Evolutionary conservation across 2,797 vertebrate genomes (phyloP).

Genomic region (Passerculus sandwichensis): DNA sequence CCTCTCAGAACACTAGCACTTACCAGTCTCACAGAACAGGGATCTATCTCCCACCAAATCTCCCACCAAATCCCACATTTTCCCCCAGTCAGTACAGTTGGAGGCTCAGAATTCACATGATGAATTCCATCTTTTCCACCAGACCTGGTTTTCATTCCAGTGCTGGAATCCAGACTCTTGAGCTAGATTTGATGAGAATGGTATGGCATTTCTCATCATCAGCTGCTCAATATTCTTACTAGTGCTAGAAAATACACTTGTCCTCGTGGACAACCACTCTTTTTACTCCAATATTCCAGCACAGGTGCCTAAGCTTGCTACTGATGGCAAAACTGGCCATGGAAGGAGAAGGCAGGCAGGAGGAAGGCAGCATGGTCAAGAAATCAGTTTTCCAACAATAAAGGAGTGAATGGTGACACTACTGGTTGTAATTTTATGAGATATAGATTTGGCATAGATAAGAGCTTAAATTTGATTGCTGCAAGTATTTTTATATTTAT

Average conservation of each 20-base stretch:
- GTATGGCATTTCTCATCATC: not conserved
- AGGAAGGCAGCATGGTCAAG: not conserved
- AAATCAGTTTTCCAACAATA: not conserved
- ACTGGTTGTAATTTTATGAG: not conserved
- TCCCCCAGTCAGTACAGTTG: not conserved
- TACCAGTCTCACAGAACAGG: not conserved
- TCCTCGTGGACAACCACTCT: not conserved
- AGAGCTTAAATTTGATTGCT: not conserved
- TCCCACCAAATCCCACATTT: not conserved
- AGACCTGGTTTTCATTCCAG: rapidly evolving
- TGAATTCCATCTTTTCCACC: not conserved
- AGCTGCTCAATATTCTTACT: not conserved
- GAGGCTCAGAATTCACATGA: not conserved
- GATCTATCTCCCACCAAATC: not conserved
- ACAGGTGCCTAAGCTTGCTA: not conserved
- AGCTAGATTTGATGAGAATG: not conserved
- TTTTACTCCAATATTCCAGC: not conserved
- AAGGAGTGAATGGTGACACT: not conserved
- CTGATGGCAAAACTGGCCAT: not conserved
- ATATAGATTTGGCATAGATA: not conserved
- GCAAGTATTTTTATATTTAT: not conserved
- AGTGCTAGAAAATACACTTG: not conserved
- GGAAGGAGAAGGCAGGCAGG: not conserved
- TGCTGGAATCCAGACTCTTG: not conserved
- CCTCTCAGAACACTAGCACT: not conserved